Evolutionary conservation across 2,113 vertebrate species (phyloP).

Genomic region (Urocynchramus pylzowi): DNA sequence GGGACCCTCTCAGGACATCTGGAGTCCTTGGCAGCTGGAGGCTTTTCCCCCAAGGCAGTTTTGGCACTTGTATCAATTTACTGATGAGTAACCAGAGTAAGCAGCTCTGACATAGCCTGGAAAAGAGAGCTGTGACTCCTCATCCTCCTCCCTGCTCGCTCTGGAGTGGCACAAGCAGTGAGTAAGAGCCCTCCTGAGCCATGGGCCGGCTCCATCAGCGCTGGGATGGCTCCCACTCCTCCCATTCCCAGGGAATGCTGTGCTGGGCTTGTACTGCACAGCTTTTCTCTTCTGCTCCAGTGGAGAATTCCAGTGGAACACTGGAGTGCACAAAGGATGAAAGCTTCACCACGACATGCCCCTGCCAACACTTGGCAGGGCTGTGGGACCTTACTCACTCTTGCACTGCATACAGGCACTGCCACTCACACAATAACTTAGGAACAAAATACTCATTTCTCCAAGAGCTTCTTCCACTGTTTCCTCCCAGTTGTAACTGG

Average conservation of each 20-base stretch:
- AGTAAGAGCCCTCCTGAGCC: neutral
- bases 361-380: conserved; percentile 1
- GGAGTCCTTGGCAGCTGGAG: neutral
- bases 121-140: neutral
- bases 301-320: neutral
- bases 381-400: neutral
- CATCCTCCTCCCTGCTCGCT: neutral
- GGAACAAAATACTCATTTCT: neutral
- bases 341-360: neutral
- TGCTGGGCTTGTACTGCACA: neutral
- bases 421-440: neutral
- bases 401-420: neutral
- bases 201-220: neutral
- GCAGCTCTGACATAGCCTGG: neutral
- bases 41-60: neutral
- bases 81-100: conserved; percentile 23
- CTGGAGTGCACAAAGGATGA: conserved; percentile 16
- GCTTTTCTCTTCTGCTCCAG: neutral
- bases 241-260: neutral
- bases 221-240: neutral
- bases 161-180: neutral
- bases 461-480: neutral
- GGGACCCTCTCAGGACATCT: neutral
- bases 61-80: neutral
- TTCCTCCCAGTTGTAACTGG: conserved; percentile 37